A percentile compares a stretch with the other conserved stretches of the same genome.
Conservation (phyloP, 2,797 vertebrate species). For the Xerus rutilus region DNA sequence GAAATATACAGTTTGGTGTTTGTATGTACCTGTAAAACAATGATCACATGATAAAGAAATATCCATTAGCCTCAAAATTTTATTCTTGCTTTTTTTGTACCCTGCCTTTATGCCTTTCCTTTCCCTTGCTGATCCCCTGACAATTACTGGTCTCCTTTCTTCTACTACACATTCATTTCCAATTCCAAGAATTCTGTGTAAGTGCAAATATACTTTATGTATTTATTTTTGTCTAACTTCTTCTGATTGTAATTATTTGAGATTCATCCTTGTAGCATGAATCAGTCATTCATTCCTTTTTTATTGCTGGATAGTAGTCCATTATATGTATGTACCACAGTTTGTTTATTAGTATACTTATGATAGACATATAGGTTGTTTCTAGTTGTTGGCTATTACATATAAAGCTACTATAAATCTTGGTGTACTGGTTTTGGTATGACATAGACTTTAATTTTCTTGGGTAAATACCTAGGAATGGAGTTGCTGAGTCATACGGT, state of each 20-base stretch:
- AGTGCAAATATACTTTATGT: neutral
- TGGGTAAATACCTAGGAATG: conserved; percentile 3
- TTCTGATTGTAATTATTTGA: conserved; percentile 43
- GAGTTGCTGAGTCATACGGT: neutral
- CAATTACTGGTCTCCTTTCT: neutral
- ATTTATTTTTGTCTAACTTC: conserved; percentile 25
- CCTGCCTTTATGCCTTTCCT: neutral
- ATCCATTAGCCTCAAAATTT: neutral
- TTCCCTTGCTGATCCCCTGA: neutral
- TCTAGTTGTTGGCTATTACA: neutral
- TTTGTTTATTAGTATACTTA: neutral
- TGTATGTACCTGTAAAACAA: neutral
- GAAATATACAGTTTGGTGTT: neutral
- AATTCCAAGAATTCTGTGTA: neutral
- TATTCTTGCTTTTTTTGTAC: neutral
- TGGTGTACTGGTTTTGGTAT: neutral
- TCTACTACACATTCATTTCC: neutral
- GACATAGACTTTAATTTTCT: conserved; percentile 15
- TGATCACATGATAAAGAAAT: conserved; percentile 1
- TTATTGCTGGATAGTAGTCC: neutral
- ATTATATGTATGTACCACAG: neutral
- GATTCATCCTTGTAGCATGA: neutral
- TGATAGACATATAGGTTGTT: neutral
- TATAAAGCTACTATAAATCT: neutral
- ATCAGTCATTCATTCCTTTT: neutral